Evolutionary conservation across 2,797 vertebrate species (phyloP).

Genomic region (Ceyx erithaca): DNA sequence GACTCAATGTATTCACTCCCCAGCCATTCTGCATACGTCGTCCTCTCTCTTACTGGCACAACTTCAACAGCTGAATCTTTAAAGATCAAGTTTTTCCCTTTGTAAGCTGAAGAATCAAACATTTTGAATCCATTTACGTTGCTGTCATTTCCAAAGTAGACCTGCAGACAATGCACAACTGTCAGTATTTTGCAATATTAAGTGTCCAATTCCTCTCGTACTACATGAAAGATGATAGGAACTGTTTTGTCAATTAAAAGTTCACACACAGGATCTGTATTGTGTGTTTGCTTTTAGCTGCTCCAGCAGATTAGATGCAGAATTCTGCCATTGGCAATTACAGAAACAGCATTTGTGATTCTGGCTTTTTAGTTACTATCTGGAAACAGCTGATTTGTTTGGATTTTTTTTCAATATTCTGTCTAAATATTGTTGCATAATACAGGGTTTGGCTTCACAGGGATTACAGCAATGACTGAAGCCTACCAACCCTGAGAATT

Average conservation of each 20-base stretch:
- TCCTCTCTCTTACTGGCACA: conserved; percentile 83
- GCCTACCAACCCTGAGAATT: not conserved
- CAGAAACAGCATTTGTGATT: not conserved
- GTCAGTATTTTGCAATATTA: not conserved
- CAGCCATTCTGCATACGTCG: conserved; percentile 88
- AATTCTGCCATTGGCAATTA: not conserved
- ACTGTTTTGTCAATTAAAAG: not conserved
- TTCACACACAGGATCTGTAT: not conserved
- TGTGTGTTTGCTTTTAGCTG: rapidly evolving
- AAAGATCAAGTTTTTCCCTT: conserved; percentile 89
- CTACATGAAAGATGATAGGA: not conserved
- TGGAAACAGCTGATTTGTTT: not conserved
- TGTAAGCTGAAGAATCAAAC: conserved; percentile 89
- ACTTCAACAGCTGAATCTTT: conserved; percentile 88
- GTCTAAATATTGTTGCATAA: not conserved
- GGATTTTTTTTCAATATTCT: not conserved
- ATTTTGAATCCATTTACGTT: conserved; percentile 85
- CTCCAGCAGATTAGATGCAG: not conserved
- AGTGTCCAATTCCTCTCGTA: not conserved
- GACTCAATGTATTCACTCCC: conserved; percentile 86
- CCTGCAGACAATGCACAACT: conserved; percentile 74
- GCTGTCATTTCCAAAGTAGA: conserved; percentile 81
- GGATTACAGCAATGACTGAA: not conserved
- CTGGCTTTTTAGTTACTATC: not conserved
- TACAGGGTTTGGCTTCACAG: not conserved